Percentiles rank a stretch among this genome's conserved stretches.
Conservation (phyloP, 2,888 invertebrate species). For the Orthosia gothica region DNA sequence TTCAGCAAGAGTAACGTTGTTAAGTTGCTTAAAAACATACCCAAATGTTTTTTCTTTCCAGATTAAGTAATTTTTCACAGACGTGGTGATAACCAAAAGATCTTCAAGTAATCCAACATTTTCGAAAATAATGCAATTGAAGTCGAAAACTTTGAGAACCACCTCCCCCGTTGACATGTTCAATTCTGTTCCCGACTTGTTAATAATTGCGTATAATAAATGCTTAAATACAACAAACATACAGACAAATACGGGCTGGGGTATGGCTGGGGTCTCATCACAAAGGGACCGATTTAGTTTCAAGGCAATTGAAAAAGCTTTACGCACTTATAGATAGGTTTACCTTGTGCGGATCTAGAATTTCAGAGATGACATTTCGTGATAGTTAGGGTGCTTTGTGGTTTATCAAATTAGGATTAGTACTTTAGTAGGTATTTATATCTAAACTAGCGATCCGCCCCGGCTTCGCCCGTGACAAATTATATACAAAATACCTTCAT, state of each 20-base stretch:
- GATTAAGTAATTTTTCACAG: too few relatives aligned
- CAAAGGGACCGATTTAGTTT: slow-evolving; percentile 82
- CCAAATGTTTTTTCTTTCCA: too few relatives aligned
- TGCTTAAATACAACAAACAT: slow-evolving; percentile 90
- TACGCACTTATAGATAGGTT: slow-evolving; percentile 23
- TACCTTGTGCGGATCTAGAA: slow-evolving; percentile 37
- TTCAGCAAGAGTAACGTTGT: too few relatives aligned
- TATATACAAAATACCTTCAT: too few relatives aligned
- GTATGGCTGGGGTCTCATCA: slow-evolving; percentile 81
- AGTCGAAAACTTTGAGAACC: slow-evolving; percentile 77
- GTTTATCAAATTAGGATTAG: not conserved
- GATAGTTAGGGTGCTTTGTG: not conserved
- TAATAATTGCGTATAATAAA: slow-evolving; percentile 90
- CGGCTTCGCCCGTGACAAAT: too few relatives aligned
- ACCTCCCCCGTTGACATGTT: slow-evolving; percentile 72
- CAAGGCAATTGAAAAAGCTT: slow-evolving; percentile 76
- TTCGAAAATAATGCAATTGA: too few relatives aligned
- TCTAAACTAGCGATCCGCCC: too few relatives aligned
- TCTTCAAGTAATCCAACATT: too few relatives aligned
- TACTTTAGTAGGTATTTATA: not conserved
- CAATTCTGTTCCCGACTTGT: slow-evolving; percentile 86
- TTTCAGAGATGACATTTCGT: slow-evolving; percentile 27
- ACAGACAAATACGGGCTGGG: slow-evolving; percentile 88
- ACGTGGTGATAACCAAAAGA: too few relatives aligned
- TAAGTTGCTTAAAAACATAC: too few relatives aligned